phyloP scores from a whole-genome alignment of 2,888 invertebrate species.

The Tricholauxania praeusta region DNA sequence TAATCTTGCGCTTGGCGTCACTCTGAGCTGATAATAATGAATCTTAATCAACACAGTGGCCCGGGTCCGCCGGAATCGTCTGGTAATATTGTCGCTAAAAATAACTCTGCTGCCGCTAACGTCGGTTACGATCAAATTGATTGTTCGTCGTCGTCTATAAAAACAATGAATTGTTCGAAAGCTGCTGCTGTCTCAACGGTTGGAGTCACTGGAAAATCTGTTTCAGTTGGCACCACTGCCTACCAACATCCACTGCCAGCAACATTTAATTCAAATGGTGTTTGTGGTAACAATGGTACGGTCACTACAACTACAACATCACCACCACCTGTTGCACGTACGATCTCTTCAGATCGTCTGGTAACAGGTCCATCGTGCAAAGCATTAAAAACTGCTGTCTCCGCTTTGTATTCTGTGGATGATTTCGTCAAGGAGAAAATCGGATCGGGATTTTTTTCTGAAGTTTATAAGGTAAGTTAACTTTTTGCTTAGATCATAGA shows the following conservation, averaged over 20 bases:
- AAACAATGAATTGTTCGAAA: slow-evolving; percentile 25
- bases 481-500: background rate
- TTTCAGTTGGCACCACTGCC: background rate
- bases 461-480: slow-evolving; percentile 92
- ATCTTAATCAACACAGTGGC: slow-evolving; percentile 67
- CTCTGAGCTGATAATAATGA: slow-evolving; percentile 67
- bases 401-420: slow-evolving; percentile 90
- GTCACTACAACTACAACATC: slow-evolving; percentile 37
- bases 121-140: slow-evolving; percentile 45
- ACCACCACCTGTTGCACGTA: slow-evolving; percentile 59
- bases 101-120: slow-evolving; percentile 6
- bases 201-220: background rate
- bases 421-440: slow-evolving; percentile 95
- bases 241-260: background rate
- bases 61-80: slow-evolving; percentile 60
- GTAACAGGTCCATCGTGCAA: slow-evolving; percentile 86
- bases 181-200: background rate
- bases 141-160: slow-evolving; percentile 34
- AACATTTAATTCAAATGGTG: slow-evolving; percentile 10
- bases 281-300: slow-evolving; percentile 25
- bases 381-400: slow-evolving; percentile 91
- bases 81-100: slow-evolving; percentile 18
- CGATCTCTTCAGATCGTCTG: slow-evolving; percentile 69
- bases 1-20: slow-evolving; percentile 44
- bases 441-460: slow-evolving; percentile 96